phyloP scores from a whole-genome alignment of 2,113 vertebrate species.

The Burhinus oedicnemus region DNA sequence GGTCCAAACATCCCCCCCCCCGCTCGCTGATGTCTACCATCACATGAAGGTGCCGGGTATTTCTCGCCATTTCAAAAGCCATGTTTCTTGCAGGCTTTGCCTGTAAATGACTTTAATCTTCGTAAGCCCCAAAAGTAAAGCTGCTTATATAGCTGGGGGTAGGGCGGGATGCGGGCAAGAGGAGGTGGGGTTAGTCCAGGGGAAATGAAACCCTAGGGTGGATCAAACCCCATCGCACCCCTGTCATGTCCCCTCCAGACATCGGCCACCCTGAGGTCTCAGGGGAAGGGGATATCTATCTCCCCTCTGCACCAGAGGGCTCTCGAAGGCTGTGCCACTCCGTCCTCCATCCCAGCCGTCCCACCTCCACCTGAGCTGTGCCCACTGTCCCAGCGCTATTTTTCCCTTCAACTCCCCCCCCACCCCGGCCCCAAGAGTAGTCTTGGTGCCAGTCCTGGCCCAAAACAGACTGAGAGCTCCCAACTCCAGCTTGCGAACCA shows the following conservation, averaged over 20 bases:
- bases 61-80: neutral
- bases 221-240: neutral
- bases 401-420: neutral
- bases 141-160: neutral
- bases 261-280: fast-evolving
- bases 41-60: neutral
- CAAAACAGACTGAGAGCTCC: neutral
- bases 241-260: fast-evolving
- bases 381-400: fast-evolving
- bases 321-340: fast-evolving
- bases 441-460: neutral
- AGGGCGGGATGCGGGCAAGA: neutral
- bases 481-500: fast-evolving
- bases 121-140: conserved; percentile 49
- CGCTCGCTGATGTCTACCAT: neutral
- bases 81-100: conserved; percentile 23
- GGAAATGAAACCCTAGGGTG: neutral
- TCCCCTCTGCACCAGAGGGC: neutral
- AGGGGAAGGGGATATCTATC: no score
- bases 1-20: neutral
- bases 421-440: neutral
- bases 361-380: fast-evolving
- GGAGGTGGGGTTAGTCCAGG: neutral
- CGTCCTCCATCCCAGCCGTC: neutral
- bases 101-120: conserved; percentile 64